Evolutionary conservation across 1,140 invertebrate genomes (phyloP).

Genomic region (Sitobion miscanthi): DNA sequence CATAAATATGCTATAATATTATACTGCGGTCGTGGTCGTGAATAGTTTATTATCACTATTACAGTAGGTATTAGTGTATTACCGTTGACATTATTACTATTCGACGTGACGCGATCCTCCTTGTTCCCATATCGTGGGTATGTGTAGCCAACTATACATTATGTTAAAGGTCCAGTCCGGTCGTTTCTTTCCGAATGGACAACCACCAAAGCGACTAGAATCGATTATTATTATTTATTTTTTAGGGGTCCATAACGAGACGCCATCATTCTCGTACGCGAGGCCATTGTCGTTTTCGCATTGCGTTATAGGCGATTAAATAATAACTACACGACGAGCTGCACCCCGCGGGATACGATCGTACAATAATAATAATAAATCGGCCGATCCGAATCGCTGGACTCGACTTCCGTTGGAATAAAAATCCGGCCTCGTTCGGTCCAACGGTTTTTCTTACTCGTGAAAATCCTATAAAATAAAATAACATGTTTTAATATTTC

Average conservation of each 20-base stretch:
- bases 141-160: not conserved
- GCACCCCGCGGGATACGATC: not conserved
- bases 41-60: not conserved
- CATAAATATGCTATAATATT: not conserved
- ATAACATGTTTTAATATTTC: not conserved
- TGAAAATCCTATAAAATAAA: not conserved
- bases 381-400: conserved; percentile 22
- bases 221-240: conserved; percentile 17
- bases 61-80: too few species aligned
- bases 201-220: conserved; percentile 3
- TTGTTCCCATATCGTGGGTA: not conserved
- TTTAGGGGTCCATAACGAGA: not conserved
- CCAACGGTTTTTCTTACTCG: not conserved
- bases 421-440: not conserved
- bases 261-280: not conserved
- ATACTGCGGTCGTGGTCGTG: not conserved
- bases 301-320: not conserved
- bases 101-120: not conserved
- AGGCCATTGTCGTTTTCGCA: not conserved
- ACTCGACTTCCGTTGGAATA: not conserved
- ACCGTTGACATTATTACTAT: not conserved
- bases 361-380: not conserved
- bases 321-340: not conserved
- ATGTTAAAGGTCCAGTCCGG: not conserved
- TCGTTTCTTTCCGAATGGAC: not conserved